Evolutionary conservation across 2,113 vertebrate genomes (phyloP), one percentile per base, ranked within the genome.

Genomic region (Epinephelus lanceolatus): DNA sequence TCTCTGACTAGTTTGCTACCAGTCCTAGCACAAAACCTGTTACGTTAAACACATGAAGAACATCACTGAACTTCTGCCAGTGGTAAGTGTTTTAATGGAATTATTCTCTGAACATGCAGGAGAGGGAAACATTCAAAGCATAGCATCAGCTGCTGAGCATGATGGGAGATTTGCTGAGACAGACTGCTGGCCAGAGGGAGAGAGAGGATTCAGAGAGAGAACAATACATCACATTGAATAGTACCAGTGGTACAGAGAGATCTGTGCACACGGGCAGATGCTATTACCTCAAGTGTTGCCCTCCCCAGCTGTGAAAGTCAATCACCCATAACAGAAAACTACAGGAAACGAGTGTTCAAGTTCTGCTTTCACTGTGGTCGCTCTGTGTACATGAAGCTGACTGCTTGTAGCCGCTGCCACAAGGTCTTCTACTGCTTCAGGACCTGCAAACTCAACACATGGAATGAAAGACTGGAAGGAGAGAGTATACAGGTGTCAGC

Each of bases 351-450:
- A 0, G 82, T 91, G 76, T 96, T 96, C 77, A 96, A 93, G 83
- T 97, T 95, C 92, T 98, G 97, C 90, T 95, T 90, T 70, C 91
- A 96, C 42, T 97, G 97, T 1, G 96, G 97, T 2, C 95, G 96
- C 42, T 97, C 97, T 0, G 63, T 92, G 0, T 95, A 90, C 0
- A 94, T 98, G 65, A 92, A 87, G 45, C 93, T 97, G 15, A 57
- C 56, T 0, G 79, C 91, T 0, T 98, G 97, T 53, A 63, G 37
- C 4, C 93, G 88, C 68, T 97, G 97, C 85, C 94, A 86, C 0
- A 89, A 91, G 19, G 92, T 96, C 45, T 94, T 94, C 86, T 96
- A 93, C 78, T 97, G 97, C 89, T 96, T 96, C 89, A 95, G 91
- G 63, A 33, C 27, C 55, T 98, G 97, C 80, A 96, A 95, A 86